These are phyloP conservation scores for Campaea margaritaria DNA, from an alignment of 2,888 invertebrate genomes.

Conservation along the genomic window DNA sequence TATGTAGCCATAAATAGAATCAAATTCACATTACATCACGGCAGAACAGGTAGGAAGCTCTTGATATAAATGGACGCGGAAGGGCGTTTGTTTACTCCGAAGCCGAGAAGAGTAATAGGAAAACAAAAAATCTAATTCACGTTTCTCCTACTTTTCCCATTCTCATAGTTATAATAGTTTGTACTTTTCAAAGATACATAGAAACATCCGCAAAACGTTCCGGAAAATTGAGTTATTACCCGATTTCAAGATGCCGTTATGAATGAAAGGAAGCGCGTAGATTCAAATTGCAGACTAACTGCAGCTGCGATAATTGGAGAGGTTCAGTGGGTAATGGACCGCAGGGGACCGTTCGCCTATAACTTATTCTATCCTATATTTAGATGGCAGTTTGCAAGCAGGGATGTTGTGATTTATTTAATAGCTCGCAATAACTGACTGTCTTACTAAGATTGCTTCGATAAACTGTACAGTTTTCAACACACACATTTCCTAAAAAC, in stretches of 20 bases:
- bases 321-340: constrained; percentile 63
- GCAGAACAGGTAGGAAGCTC: constrained; percentile 28
- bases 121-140: not conserved
- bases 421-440: constrained; percentile 42
- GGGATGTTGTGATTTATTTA: constrained; percentile 64
- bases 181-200: not conserved
- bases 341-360: constrained; percentile 58
- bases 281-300: constrained; percentile 67
- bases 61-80: constrained; percentile 23
- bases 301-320: constrained; percentile 72
- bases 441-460: constrained; percentile 27
- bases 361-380: constrained; percentile 65
- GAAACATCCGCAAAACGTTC: constrained; percentile 2
- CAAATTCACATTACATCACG: constrained; percentile 47
- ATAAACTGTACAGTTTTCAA: constrained; percentile 6
- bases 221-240: constrained; percentile 37
- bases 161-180: not conserved
- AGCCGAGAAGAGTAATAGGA: not conserved
- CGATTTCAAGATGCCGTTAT: constrained; percentile 48
- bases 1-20: constrained; percentile 71
- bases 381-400: constrained; percentile 59
- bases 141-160: no score
- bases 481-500: constrained; percentile 13
- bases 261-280: constrained; percentile 66
- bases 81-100: constrained; percentile 11